A percentile compares a stretch with the other conserved stretches of the same genome.
Conservation (phyloP, 2,888 invertebrate genomes). For the Scaptomyza tumidula region DNA sequence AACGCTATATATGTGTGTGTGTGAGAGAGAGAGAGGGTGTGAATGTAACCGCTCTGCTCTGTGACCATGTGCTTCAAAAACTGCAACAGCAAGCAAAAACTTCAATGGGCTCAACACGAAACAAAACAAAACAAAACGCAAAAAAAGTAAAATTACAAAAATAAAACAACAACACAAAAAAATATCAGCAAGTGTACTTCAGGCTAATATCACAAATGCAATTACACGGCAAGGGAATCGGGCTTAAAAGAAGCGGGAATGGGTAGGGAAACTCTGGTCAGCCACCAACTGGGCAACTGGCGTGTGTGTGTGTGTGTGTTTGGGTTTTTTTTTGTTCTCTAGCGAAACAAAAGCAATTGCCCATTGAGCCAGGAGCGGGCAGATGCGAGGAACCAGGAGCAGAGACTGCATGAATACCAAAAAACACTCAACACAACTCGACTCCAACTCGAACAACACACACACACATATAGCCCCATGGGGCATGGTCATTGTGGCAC, state of each 20-base stretch:
- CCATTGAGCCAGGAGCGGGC: slow-evolving; percentile 43
- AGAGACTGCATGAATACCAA: slow-evolving; percentile 21
- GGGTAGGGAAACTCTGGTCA: slow-evolving; percentile 27
- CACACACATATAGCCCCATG: slow-evolving; percentile 34
- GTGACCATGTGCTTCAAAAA: slow-evolving; percentile 69
- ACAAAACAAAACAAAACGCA: slow-evolving; percentile 30
- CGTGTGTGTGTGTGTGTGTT: not conserved
- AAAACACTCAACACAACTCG: slow-evolving; percentile 7
- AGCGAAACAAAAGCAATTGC: slow-evolving; percentile 71
- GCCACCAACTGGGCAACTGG: slow-evolving; percentile 29
- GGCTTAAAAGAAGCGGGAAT: not conserved
- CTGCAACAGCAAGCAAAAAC: slow-evolving; percentile 66
- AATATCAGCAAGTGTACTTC: slow-evolving; percentile 62
- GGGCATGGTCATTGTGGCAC: slow-evolving; percentile 68
- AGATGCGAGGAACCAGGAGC: slow-evolving; percentile 15
- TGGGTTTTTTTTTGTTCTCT: slow-evolving; percentile 57
- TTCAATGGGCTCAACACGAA: slow-evolving; percentile 58
- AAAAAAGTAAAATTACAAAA: not conserved
- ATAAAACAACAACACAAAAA: slow-evolving; percentile 23
- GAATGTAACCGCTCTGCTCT: not conserved
- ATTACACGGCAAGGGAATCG: slow-evolving; percentile 65
- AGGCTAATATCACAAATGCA: slow-evolving; percentile 80
- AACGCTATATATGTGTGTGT: slow-evolving; percentile 4
- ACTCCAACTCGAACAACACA: slow-evolving; percentile 16
- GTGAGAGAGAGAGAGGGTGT: not conserved